Evolutionary conservation across 2,888 invertebrate species (phyloP).

Genomic region (Rutpela maculata): DNA sequence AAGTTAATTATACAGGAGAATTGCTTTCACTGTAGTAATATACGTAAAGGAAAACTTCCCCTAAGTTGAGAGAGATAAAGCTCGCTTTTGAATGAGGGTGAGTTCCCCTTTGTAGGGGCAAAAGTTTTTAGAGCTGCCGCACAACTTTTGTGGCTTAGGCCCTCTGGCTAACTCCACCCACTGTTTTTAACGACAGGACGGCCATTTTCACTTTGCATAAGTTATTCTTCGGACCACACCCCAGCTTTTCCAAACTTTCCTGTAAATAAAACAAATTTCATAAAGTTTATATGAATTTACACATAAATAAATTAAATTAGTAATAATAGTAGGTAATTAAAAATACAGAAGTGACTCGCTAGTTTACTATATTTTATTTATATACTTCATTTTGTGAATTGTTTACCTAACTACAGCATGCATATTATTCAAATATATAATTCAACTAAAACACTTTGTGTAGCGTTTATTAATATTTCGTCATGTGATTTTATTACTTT

Average conservation of each 20-base stretch:
- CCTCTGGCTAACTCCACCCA: slow-evolving; percentile 72
- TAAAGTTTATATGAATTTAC: slow-evolving; percentile 58
- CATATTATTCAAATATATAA: slow-evolving; percentile 44
- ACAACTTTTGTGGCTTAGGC: slow-evolving; percentile 74
- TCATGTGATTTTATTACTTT: background rate
- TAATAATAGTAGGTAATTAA: slow-evolving; percentile 60
- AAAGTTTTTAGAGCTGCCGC: slow-evolving; percentile 73
- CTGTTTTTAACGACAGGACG: slow-evolving; percentile 73
- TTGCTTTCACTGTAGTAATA: slow-evolving; percentile 67
- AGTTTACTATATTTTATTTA: slow-evolving; percentile 55
- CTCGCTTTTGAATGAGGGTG: slow-evolving; percentile 65
- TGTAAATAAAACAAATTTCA: slow-evolving; percentile 58
- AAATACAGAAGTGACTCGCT: slow-evolving; percentile 50
- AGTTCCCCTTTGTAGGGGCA: slow-evolving; percentile 65
- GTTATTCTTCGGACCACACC: slow-evolving; percentile 72
- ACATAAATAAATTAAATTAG: slow-evolving; percentile 62
- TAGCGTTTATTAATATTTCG: slow-evolving; percentile 27
- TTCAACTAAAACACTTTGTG: slow-evolving; percentile 33
- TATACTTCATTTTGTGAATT: slow-evolving; percentile 55
- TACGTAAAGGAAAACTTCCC: slow-evolving; percentile 66
- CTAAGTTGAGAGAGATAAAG: slow-evolving; percentile 67
- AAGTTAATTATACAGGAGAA: slow-evolving; percentile 73
- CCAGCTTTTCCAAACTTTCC: slow-evolving; percentile 53
- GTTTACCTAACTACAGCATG: slow-evolving; percentile 52
- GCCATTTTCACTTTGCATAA: slow-evolving; percentile 74